Base-by-base conservation (phyloP, 2,888 invertebrate species). In the Chelonus formosanus region DNA sequence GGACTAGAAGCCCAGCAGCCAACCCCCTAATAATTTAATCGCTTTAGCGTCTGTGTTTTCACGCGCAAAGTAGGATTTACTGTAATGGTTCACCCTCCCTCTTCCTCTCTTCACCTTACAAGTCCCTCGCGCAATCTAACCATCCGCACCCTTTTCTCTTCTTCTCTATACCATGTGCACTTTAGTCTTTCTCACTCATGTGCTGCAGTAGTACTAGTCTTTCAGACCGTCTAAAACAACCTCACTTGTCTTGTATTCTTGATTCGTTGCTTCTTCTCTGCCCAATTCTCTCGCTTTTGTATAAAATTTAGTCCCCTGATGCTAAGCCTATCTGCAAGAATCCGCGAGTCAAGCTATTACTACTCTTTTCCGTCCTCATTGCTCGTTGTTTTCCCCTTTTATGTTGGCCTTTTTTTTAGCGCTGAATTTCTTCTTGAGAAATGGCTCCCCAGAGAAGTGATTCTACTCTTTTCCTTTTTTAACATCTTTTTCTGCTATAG, bases 1-100 rank as follows among this genome's bases (percentile, higher is more conserved):
- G 67, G 65, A 43, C 69, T 67, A 67, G 69, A 67, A 68, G 63
- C 68, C 69, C 67, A 65, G 69, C 73, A 68, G 64, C 71, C 67
- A 69, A 69, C 73, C 72, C 73, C 70, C 72, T 74, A 73, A 74
- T 74, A 74, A 74, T 74, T 74, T 74, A 74, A 74, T 74, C 74
- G 74, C 74, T 74, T 74, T 74, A 74, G 73, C 73, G 73, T 73
- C 74, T 72, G 74, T 74, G 74, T 74, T 74, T 74, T 74, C 74
- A 71, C 74, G 74, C 73, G 74, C 74, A 74, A 74, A 74, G 73
- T 73, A 74, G 73, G 74, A 74, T 74, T 74, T 74, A 74, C 74
- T 73, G 74, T 74, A 74, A 74, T 74, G 74, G 73, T 71, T 71
- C 73, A 70, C 69, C 70, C 67, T 58, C 63, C 58, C 68, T 59